Conservation (phyloP, 2,113 vertebrate species). For the Perccottus glenii region DNA sequence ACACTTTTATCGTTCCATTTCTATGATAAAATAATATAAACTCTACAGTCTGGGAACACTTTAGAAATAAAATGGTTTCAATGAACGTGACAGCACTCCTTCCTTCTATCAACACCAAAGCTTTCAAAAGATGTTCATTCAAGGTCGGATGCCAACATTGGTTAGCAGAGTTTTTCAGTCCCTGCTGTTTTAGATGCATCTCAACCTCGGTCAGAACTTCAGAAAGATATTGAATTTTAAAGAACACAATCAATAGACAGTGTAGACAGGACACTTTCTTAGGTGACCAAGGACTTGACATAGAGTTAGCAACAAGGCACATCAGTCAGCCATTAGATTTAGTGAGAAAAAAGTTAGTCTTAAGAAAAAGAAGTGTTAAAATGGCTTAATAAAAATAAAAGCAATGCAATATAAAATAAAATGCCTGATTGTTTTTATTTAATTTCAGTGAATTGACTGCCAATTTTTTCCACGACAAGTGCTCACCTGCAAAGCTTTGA, state of each 20-base stretch:
- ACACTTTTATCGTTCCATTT: not conserved
- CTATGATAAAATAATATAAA: not conserved
- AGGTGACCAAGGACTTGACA: slow-evolving; percentile 60
- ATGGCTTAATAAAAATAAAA: slow-evolving; percentile 34
- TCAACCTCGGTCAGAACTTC: slow-evolving; percentile 59
- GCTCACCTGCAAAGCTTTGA: slow-evolving; percentile 69
- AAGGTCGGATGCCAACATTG: slow-evolving; percentile 58
- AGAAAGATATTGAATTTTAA: slow-evolving; percentile 71
- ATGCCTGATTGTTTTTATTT: slow-evolving; percentile 44
- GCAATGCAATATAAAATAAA: slow-evolving; percentile 35
- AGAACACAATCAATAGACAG: slow-evolving; percentile 62
- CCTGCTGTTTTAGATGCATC: slow-evolving; percentile 41
- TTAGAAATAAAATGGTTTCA: slow-evolving; percentile 25
- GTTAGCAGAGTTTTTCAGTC: slow-evolving; percentile 29
- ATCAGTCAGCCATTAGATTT: slow-evolving; percentile 62
- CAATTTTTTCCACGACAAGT: slow-evolving; percentile 55
- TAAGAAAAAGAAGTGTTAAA: slow-evolving; percentile 32
- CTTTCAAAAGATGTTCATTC: slow-evolving; percentile 50
- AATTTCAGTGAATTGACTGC: slow-evolving; percentile 47
- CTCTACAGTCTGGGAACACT: not conserved
- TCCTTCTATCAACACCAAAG: slow-evolving; percentile 48
- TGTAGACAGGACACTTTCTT: slow-evolving; percentile 55
- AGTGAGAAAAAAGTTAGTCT: slow-evolving; percentile 48
- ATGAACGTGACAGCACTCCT: slow-evolving; percentile 31
- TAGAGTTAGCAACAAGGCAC: slow-evolving; percentile 48